A percentile compares a stretch with the other conserved stretches of the same genome.
phyloP scores from a whole-genome alignment of 2,797 vertebrate species.

The Neostethus bicornis region DNA sequence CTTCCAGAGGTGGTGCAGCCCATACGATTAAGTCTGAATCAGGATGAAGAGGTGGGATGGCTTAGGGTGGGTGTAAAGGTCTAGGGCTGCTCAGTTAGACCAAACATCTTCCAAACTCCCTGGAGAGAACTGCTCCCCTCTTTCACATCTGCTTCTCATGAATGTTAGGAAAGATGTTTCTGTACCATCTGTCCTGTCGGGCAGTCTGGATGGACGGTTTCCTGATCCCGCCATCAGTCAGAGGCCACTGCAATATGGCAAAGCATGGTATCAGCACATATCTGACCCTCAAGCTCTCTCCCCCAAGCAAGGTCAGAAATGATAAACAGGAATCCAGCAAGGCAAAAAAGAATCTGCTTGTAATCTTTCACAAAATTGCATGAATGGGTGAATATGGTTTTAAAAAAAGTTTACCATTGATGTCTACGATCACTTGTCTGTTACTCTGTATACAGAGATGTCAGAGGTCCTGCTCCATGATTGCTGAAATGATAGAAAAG shows the following conservation, averaged over 20 bases:
- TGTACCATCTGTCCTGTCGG: conserved; percentile 77
- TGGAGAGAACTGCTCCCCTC: conserved; percentile 61
- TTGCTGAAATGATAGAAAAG: conserved; percentile 63
- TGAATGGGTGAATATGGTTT: conserved; percentile 1
- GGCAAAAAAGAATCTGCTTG: conserved; percentile 33
- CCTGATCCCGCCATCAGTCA: conserved; percentile 57
- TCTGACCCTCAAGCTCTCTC: conserved; percentile 71
- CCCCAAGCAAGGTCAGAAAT: conserved; percentile 74
- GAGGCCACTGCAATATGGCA: conserved; percentile 72
- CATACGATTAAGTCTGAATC: conserved; percentile 50
- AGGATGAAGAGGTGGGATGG: conserved; percentile 32
- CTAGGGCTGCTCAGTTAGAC: conserved; percentile 52
- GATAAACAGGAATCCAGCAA: conserved; percentile 62
- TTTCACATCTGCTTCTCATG: conserved; percentile 79
- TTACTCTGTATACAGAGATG: conserved; percentile 32
- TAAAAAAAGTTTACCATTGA: neutral
- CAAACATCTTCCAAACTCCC: conserved; percentile 69
- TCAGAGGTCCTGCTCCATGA: conserved; percentile 42
- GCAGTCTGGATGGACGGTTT: conserved; percentile 53
- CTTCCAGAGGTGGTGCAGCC: conserved; percentile 67
- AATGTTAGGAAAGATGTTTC: conserved; percentile 68
- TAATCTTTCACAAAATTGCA: conserved; percentile 2
- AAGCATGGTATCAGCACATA: conserved; percentile 74
- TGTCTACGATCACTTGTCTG: neutral
- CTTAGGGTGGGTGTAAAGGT: conserved; percentile 28